These are phyloP conservation scores for Dorcus hopei DNA, from an alignment of 2,888 invertebrate species.

Conservation along the genomic window DNA sequence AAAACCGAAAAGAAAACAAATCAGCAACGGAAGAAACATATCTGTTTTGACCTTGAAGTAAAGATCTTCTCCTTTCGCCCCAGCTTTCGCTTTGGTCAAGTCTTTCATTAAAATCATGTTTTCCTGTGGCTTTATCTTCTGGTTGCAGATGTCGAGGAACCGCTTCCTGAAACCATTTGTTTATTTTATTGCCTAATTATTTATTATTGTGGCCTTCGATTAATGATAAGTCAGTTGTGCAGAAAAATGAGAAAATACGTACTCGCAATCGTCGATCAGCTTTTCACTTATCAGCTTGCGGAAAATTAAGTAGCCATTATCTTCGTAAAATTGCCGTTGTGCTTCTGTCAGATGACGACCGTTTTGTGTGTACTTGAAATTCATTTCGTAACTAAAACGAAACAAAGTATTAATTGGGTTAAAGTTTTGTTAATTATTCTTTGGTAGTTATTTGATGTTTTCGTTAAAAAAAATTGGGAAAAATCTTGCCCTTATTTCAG, in stretches of 20 bases:
- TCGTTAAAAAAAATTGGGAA: no score
- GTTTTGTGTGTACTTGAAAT: constrained; percentile 45
- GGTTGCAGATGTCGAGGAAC: constrained; percentile 69
- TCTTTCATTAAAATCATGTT: constrained; percentile 67
- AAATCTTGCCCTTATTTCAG: no score
- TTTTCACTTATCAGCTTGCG: constrained; percentile 64
- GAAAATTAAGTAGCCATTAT: constrained; percentile 78
- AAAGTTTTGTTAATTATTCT: no score
- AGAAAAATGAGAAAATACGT: constrained; percentile 33
- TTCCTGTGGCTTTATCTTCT: constrained; percentile 52
- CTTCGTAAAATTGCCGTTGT: constrained; percentile 71
- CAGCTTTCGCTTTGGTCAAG: constrained; percentile 56
- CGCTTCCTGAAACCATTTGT: constrained; percentile 53
- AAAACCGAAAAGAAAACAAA: not conserved
- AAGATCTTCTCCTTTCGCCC: constrained; percentile 62
- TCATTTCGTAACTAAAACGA: not conserved
- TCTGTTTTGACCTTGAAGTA: constrained; percentile 59
- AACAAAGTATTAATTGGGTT: no score
- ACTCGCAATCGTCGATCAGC: constrained; percentile 66
- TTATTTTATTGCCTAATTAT: not conserved
- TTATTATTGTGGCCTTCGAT: not conserved
- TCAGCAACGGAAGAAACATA: not conserved
- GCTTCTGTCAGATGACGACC: constrained; percentile 52
- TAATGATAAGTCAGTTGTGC: not conserved
- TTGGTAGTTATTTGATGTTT: no score